These are phyloP conservation scores for Pseudobourletiella spinata DNA, from an alignment of 1,140 invertebrate genomes.

Conservation along the genomic window DNA sequence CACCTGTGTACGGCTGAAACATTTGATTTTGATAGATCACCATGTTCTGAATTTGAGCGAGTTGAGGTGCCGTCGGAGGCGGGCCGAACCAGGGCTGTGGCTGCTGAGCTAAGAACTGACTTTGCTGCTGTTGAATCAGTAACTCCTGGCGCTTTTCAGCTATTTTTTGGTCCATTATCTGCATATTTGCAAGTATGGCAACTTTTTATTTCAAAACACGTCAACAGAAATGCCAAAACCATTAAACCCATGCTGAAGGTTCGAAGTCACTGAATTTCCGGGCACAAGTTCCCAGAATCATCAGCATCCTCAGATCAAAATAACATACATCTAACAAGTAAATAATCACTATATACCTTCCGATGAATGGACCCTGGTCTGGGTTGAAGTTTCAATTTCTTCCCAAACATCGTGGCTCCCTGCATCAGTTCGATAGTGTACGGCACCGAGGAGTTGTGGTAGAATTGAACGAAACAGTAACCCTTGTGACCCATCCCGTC, in stretches of 20 bases:
- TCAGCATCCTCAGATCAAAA: too few species aligned
- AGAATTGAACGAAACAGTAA: slow-evolving; percentile 44
- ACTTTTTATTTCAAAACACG: too few species aligned
- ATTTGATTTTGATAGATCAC: slow-evolving; percentile 35
- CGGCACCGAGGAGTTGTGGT: slow-evolving; percentile 58
- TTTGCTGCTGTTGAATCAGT: slow-evolving; percentile 12
- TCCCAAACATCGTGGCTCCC: slow-evolving; percentile 49
- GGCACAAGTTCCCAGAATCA: too few species aligned
- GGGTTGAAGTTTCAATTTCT: slow-evolving; percentile 35
- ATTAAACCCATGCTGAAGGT: too few species aligned
- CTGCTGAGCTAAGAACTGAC: slow-evolving; percentile 13
- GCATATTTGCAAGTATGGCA: neutral
- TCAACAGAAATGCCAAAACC: too few species aligned
- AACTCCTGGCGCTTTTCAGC: slow-evolving; percentile 16
- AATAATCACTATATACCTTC: too few species aligned
- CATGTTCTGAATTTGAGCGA: slow-evolving; percentile 36
- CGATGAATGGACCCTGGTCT: slow-evolving; percentile 34
- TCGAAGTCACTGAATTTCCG: too few species aligned
- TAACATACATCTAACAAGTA: too few species aligned
- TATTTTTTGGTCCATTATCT: slow-evolving; percentile 28
- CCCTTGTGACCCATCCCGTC: slow-evolving; percentile 45
- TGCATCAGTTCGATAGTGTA: slow-evolving; percentile 62
- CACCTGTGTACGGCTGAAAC: slow-evolving; percentile 31
- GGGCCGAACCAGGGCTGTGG: slow-evolving; percentile 28
- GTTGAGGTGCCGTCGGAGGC: slow-evolving; percentile 22